Evolutionary conservation across 2,113 vertebrate species (phyloP), one percentile per base, ranked within the genome.

Genomic region (Cyphomyrus plagiostoma): DNA sequence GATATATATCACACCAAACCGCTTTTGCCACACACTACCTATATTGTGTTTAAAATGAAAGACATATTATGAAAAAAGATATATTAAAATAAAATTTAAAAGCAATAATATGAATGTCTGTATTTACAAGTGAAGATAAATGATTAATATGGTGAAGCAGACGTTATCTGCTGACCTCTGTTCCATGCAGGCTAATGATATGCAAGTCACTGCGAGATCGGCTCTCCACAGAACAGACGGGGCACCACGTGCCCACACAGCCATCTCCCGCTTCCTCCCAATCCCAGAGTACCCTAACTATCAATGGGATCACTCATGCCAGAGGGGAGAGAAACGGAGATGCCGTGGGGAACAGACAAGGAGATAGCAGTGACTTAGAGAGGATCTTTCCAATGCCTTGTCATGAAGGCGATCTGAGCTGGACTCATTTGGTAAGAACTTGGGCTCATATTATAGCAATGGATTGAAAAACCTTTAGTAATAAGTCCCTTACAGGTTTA

Each of bases 151-250:
- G n/a, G 26, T 1, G n/a, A 26, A 30, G 10, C n/a, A 30, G n/a
- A 26, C n/a, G 2, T 70, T 30, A 30, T 30, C n/a, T 70, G 26
- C 62, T 30, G 26, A 30, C n/a, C 62, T 70, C 62, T 30, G 62
- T 30, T 70, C 10, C n/a, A 17, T 30, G 62, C 86, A 97, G 96
- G 92, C 91, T 96, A 85, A 93, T 97, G 90, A 94, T 96, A 91
- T 97, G 96, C 89, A 97, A 96, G 90, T 95, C 95, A 0, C 93
- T 95, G 45, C 96, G 96, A 90, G 96, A 96, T 82, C 95, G 95
- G 88, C 93, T 96, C 15, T 95, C 96, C 3, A 94, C 95, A 23
- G 95, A 96, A 0, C 96, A 96, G 94, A 92, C 92, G 3, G 92
- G 94, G 3, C 91, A 93, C 74, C 94, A 92, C 84, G 95, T 62